A percentile compares a stretch with the other conserved stretches of the same genome.
Evolutionary conservation across 2,113 vertebrate genomes (phyloP).

Genomic region (Actenoides hombroni): DNA sequence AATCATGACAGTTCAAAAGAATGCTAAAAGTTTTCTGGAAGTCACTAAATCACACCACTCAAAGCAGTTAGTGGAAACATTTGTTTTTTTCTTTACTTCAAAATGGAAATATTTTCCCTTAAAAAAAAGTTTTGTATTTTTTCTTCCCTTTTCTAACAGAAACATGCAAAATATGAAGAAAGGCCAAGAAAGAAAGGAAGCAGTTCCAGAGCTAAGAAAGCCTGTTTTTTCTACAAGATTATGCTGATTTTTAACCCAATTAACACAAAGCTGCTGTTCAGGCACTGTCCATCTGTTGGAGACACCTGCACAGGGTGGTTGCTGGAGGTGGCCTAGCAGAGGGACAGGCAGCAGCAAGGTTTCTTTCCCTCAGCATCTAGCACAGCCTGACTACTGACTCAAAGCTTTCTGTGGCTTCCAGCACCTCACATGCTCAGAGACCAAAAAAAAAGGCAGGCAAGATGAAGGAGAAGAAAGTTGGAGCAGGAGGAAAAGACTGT

Average conservation of each 20-base stretch:
- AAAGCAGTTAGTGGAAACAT: background rate
- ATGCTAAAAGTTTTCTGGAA: background rate
- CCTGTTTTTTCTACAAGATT: background rate
- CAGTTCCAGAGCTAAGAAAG: background rate
- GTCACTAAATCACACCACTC: background rate
- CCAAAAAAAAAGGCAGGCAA: background rate
- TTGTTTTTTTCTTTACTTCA: background rate
- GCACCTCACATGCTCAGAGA: fast-evolving
- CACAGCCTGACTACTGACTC: fast-evolving
- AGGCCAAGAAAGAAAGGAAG: background rate
- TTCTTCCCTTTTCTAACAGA: background rate
- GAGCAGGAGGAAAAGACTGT: background rate
- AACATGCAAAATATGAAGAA: background rate
- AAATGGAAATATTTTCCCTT: background rate
- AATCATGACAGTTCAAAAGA: conserved; percentile 2
- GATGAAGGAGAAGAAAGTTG: background rate
- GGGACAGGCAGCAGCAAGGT: background rate
- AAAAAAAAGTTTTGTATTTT: background rate
- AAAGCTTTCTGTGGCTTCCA: background rate
- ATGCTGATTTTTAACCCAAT: background rate
- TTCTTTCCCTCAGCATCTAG: background rate
- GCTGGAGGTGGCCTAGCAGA: fast-evolving
- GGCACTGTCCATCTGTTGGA: background rate
- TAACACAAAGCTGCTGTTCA: background rate
- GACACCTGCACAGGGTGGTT: fast-evolving